Evolutionary conservation across 2,113 vertebrate species (phyloP), one percentile per base, ranked within the genome.

Genomic region (Phainopepla nitens): DNA sequence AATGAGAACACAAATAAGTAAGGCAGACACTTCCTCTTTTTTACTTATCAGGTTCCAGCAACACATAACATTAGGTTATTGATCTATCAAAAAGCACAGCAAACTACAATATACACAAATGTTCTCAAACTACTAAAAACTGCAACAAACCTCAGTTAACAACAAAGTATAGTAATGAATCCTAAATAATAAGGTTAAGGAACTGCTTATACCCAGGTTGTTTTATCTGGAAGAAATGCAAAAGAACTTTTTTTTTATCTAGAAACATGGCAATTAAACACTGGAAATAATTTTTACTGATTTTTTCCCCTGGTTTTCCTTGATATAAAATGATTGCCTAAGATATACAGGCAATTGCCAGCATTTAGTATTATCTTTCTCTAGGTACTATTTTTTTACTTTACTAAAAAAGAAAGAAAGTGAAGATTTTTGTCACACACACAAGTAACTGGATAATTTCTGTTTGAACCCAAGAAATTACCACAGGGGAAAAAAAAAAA

Each of bases 401-500:
- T 81, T 41, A 57, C 57, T 19, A 28, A 61, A 71, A 47, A 76
- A 8, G 31, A 39, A 83, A 47, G 24, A 65, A 68, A 82, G 51
- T 36, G 6, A 42, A 39, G 39, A 39, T n/a, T 86, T 15, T 68
- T 68, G 50, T 44, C 39, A 58, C 9, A 79, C 6, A 10, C 15
- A 41, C 23, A 54, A 45, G 36, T 36, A 79, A 45, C 5, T 57
- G 21, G 6, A 83, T 69, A 50, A 58, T 56, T 92, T 93, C 44
- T 44, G 21, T 51, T 29, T 33, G 33, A 92, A 79, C 13, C 3
- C n/a, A 71, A 75, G 8, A 58, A 75, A 49, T 33, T 16, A 65
- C 7, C 13, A 65, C 7, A 4, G 14, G 7, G 8, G 2, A 0
- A 7, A 35, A 33, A 12, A 57, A 15, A 27, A 14, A 41, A n/a